phyloP scores from a whole-genome alignment of 2,113 vertebrate species.

The Probosciger aterrimus region DNA sequence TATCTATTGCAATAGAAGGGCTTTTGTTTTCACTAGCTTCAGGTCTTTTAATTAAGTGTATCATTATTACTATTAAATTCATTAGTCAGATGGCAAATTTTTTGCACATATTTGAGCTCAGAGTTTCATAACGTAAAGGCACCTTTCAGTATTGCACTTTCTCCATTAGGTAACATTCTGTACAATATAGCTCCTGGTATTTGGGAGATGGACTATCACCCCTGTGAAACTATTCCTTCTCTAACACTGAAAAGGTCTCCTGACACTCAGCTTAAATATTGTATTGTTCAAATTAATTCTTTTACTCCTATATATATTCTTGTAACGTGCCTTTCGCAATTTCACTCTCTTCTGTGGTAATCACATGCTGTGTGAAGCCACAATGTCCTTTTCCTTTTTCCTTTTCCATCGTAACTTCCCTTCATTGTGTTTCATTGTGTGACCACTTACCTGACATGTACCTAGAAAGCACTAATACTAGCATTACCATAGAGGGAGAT shows the following conservation, averaged over 20 bases:
- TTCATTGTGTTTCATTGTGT: background rate
- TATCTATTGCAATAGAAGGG: background rate
- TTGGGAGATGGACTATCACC: background rate
- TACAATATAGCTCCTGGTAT: background rate
- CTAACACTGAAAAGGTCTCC: background rate
- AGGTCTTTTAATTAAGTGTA: background rate
- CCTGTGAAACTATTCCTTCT: background rate
- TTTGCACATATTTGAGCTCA: background rate
- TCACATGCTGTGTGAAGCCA: fast-evolving
- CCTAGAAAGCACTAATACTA: background rate
- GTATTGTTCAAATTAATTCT: background rate
- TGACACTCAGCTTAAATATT: background rate
- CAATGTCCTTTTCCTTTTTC: background rate
- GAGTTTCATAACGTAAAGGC: background rate
- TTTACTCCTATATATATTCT: background rate
- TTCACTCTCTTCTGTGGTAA: background rate
- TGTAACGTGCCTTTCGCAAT: background rate
- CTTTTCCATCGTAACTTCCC: background rate
- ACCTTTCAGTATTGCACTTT: background rate
- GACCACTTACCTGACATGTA: background rate
- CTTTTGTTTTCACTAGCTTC: background rate
- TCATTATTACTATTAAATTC: background rate
- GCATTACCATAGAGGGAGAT: background rate
- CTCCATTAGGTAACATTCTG: background rate
- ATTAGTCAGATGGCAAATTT: background rate